Evolutionary conservation across 2,888 invertebrate species (phyloP), one percentile per base, ranked within the genome.

Genomic region (Pseudolycoriella hygida): DNA sequence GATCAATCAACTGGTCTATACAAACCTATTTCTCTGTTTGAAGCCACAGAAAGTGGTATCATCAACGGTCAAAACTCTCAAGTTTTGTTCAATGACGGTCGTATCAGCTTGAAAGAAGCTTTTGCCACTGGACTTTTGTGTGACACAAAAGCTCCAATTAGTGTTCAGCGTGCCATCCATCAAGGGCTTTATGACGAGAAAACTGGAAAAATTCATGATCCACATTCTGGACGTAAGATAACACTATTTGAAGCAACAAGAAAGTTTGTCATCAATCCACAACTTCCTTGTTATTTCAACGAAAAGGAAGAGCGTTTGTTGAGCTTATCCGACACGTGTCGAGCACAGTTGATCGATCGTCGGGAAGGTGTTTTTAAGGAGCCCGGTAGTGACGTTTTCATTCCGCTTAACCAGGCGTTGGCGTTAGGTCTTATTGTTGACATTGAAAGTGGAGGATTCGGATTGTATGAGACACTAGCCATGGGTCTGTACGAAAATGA

Each of bases 161-260:
- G 86, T 12, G 62, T 89, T 30, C 89, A 89, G 58, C 71, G 86
- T 56, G 85, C 86, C 1, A 74, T 90, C 44, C 87, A 87, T 59
- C 82, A 87, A 66, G 88, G 89, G 2, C 67, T 88, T 0, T 88
- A 88, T 57, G 84, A 88, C 53, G 81, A 84, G 48, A 71, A 69
- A 48, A 78, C 77, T 0, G 86, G 88, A 11, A 86, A 85, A 68
- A 74, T 93, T 43, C 72, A 79, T 32, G 90, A 93, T 65, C 82
- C 85, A 0, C 73, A 74, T 47, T 83, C 80, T 3, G 80, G 81
- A 40, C 74, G 81, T 49, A 75, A 79, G 55, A 78, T 90, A 3
- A 86, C 87, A 2, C 62, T 89, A 37, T 82, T 88, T 54, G 88
- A 89, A 66, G 79, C 87, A 2, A 81, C 87, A 57, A 73, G 88